phyloP scores from a whole-genome alignment of 2,113 vertebrate genomes.

The Hemiscyllium ocellatum region DNA sequence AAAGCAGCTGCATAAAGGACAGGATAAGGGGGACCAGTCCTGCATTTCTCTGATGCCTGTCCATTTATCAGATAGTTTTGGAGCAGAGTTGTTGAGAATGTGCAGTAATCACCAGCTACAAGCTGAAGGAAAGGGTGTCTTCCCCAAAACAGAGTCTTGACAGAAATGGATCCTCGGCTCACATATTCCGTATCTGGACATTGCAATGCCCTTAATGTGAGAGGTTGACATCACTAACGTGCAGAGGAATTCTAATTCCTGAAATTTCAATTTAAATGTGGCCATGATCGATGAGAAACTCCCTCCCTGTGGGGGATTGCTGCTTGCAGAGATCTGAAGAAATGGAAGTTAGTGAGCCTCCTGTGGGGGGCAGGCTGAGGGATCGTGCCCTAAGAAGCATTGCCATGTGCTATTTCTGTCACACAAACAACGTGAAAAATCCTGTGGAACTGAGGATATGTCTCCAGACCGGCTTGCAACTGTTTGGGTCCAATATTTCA shows the following conservation, averaged over 20 bases:
- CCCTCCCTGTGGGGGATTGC: neutral
- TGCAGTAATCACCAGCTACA: too few relatives aligned
- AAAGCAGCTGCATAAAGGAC: neutral
- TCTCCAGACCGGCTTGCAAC: too few relatives aligned
- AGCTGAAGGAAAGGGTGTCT: neutral
- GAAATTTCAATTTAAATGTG: neutral
- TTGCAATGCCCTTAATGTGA: neutral
- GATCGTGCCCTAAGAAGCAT: neutral
- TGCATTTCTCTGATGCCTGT: too few relatives aligned
- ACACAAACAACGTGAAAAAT: neutral
- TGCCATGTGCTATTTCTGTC: neutral
- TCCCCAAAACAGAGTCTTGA: neutral
- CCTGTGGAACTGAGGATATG: neutral
- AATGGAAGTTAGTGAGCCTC: neutral
- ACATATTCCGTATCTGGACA: neutral
- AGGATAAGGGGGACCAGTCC: neutral
- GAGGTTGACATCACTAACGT: neutral
- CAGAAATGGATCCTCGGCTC: neutral
- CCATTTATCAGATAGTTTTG: neutral
- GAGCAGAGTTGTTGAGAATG: too few relatives aligned
- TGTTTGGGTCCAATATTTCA: neutral
- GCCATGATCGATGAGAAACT: neutral
- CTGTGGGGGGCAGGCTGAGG: too few relatives aligned
- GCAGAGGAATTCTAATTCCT: neutral
- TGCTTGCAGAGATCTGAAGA: neutral